These are phyloP conservation scores for Standfussiana lucernea DNA, from an alignment of 2,888 invertebrate genomes.

Conservation along the genomic window DNA sequence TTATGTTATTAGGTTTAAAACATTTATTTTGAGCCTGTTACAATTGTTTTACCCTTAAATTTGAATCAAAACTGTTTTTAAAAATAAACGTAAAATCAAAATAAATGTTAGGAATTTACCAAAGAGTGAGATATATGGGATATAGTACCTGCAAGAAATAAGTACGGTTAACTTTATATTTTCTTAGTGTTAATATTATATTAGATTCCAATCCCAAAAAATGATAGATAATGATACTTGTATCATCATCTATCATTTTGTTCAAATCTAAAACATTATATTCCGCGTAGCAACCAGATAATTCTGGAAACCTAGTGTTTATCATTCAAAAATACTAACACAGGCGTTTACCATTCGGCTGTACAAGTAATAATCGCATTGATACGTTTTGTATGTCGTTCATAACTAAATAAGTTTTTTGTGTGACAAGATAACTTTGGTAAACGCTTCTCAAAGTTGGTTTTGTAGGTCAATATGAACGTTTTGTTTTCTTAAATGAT, in stretches of 20 bases:
- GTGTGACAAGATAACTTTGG: conserved; percentile 39
- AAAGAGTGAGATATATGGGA: too few species aligned
- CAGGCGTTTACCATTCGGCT: conserved; percentile 51
- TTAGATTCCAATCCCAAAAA: too few species aligned
- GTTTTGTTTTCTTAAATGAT: conserved; percentile 33
- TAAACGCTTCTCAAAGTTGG: conserved; percentile 25
- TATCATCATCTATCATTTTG: too few species aligned
- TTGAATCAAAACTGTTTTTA: neutral
- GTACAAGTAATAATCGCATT: conserved; percentile 75
- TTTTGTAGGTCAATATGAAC: conserved; percentile 44
- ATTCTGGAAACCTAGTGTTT: conserved; percentile 1
- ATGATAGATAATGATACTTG: too few species aligned
- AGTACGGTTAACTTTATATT: neutral
- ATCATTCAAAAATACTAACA: conserved; percentile 4
- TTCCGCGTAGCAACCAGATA: neutral
- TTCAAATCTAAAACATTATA: neutral
- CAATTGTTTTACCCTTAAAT: too few species aligned
- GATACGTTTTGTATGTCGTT: conserved; percentile 71
- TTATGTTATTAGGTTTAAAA: neutral
- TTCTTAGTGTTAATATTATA: neutral
- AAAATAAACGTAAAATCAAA: neutral
- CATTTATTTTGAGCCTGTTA: neutral
- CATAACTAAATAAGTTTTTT: conserved; percentile 74
- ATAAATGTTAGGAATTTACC: neutral
- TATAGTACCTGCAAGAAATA: neutral